Evolutionary conservation across 2,888 invertebrate genomes (phyloP), one percentile per base, ranked within the genome.

Genomic region (Trissoscelio sp.): DNA sequence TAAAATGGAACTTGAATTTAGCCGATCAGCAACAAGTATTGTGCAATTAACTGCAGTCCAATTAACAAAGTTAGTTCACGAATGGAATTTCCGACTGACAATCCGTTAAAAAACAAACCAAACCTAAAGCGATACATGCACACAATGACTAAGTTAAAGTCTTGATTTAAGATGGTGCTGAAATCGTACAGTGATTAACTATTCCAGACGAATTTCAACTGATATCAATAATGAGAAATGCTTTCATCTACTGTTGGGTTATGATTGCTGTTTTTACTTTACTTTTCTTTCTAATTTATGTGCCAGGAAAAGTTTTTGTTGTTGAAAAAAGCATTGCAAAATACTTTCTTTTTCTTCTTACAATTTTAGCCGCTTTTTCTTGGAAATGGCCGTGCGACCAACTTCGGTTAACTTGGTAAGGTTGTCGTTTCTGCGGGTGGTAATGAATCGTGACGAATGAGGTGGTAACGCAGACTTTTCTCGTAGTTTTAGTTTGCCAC

Each of bases 381-480:
- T 31, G 2, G 53, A 62, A 72, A 42, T 28, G 62, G 51, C 14
- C 20, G 60, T 18, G 28, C 53, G 18, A 42, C 37, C 18, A 55
- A 62, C 53, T 62, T 73, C 22, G 44, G 44, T 57, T 62, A 66
- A 74, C 64, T 74, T 18, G 48, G 28, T 51, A 44, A 22, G 53
- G 12, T 18, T 20, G 62, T 42, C 53, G 64, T 46, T 64, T 44
- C 24, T 18, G 42, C 11, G 12, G 53, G 12, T 18, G 55, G 74
- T 74, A 74, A 74, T 66, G 74, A 64, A 74, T 57, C 66, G 74
- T 74, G 74, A 74, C 66, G 57, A 66, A 74, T 66, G 74, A 74
- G 57, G 74, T 66, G 58, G 74, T 55, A 58, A 74, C 74, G 55
- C 37, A 22, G 66, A 74, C 74, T 74, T 74, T 73, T 24, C 66